Percentiles rank a stretch among this genome's conserved stretches.
These are phyloP conservation scores for Lanius ludovicianus DNA, from an alignment of 2,113 vertebrate species.

Conservation along the genomic window DNA sequence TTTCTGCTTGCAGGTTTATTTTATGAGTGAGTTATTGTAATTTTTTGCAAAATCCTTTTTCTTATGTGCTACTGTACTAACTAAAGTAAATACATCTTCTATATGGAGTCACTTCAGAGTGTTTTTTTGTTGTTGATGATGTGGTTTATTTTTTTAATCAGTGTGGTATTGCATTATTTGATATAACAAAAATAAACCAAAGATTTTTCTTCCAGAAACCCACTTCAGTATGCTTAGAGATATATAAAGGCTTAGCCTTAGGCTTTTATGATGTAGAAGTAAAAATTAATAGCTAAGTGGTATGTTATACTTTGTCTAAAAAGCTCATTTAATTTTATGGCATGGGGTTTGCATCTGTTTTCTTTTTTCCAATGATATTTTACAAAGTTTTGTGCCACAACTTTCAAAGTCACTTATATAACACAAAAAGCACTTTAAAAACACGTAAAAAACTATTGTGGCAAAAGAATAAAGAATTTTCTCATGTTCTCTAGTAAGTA, in stretches of 20 bases:
- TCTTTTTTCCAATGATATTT: conserved; percentile 58
- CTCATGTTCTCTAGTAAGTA: conserved; percentile 57
- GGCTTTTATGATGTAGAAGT: conserved; percentile 55
- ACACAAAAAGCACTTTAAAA: conserved; percentile 47
- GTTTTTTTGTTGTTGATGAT: background rate
- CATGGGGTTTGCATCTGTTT: conserved; percentile 59
- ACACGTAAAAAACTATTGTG: conserved; percentile 59
- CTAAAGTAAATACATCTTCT: background rate
- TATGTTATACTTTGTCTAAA: conserved; percentile 57
- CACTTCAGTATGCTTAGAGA: background rate
- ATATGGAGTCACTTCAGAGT: background rate
- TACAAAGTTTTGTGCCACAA: conserved; percentile 63
- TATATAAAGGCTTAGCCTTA: conserved; percentile 26
- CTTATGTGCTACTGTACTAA: background rate
- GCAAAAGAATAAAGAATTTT: conserved; percentile 72
- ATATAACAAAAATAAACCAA: conserved; percentile 17
- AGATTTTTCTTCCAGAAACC: background rate
- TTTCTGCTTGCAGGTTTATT: background rate
- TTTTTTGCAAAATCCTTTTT: background rate
- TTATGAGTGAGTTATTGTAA: background rate
- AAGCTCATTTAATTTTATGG: conserved; percentile 67
- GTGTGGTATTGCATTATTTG: background rate
- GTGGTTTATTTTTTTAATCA: background rate
- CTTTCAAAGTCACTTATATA: conserved; percentile 62
- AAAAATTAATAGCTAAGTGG: conserved; percentile 62